Conservation (phyloP, 2,797 vertebrate genomes). For the Cynopterus sphinx region DNA sequence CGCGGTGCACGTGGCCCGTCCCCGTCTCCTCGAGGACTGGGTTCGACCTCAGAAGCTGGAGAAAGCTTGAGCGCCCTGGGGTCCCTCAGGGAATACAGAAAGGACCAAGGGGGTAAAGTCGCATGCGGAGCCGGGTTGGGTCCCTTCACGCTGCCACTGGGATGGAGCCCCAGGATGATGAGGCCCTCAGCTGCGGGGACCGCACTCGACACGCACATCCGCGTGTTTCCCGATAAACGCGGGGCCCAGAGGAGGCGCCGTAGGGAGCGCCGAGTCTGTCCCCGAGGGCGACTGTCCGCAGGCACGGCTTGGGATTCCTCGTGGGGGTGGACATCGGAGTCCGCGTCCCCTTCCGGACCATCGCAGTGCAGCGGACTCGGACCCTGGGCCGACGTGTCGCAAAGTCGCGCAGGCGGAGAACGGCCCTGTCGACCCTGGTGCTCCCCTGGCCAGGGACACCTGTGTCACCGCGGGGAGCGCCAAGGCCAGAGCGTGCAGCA, state of each 20-base stretch:
- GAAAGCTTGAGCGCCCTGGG: background rate
- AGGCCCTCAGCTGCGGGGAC: background rate
- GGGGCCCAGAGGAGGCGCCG: background rate
- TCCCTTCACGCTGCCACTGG: background rate
- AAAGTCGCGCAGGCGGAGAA: background rate
- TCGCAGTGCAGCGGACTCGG: background rate
- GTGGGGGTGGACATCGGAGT: background rate
- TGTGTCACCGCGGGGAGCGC: background rate
- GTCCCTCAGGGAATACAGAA: accelerated
- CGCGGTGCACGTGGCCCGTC: background rate
- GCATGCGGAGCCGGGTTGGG: too few species aligned
- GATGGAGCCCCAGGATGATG: background rate
- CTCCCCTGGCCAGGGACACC: background rate
- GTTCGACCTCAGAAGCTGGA: background rate
- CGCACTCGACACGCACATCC: background rate
- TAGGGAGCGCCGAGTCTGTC: too few species aligned
- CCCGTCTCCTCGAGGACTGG: accelerated
- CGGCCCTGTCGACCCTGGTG: accelerated
- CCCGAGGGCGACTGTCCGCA: too few species aligned
- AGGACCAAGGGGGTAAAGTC: background rate
- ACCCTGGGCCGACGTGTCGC: background rate
- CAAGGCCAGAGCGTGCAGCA: background rate
- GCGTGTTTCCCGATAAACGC: background rate
- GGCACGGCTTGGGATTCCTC: background rate
- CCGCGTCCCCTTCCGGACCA: background rate